Percentiles rank a stretch among this genome's conserved stretches.
Conservation (phyloP, 2,797 vertebrate species). For the Dicrostonyx torquatus region DNA sequence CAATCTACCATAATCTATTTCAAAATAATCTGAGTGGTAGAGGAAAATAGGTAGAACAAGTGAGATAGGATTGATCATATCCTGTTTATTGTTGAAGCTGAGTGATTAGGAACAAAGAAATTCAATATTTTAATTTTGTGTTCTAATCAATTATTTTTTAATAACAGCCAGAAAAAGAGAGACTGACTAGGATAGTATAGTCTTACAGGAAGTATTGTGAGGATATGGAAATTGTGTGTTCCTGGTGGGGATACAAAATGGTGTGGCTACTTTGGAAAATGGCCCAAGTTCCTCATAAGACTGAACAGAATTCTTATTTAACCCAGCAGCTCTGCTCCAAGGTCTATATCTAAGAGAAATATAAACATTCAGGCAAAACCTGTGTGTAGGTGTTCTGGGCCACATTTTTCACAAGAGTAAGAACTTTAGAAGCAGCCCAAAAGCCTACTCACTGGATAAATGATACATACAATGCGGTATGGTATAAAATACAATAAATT, state of each 20-base stretch:
- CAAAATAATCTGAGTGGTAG: background rate
- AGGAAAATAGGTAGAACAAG: background rate
- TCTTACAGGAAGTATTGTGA: conserved; percentile 7
- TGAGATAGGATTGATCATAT: background rate
- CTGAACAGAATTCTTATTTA: background rate
- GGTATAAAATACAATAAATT: conserved; percentile 2
- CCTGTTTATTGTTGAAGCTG: background rate
- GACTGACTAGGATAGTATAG: background rate
- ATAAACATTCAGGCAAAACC: background rate
- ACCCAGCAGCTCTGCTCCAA: background rate
- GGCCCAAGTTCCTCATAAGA: conserved; percentile 5
- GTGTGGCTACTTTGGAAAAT: conserved; percentile 3
- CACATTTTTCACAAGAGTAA: conserved; percentile 33
- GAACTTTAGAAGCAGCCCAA: conserved; percentile 12
- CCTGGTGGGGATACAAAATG: background rate
- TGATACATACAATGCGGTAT: background rate
- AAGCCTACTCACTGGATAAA: background rate
- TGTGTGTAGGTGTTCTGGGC: background rate
- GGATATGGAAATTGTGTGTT: background rate
- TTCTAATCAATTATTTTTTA: background rate
- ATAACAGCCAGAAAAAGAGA: background rate
- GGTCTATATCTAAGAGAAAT: conserved; percentile 4
- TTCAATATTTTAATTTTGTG: conserved; percentile 36
- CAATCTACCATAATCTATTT: background rate
- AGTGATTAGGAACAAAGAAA: background rate